Evolutionary conservation across 2,797 vertebrate genomes (phyloP).

Genomic region (Sebastes steindachneri): DNA sequence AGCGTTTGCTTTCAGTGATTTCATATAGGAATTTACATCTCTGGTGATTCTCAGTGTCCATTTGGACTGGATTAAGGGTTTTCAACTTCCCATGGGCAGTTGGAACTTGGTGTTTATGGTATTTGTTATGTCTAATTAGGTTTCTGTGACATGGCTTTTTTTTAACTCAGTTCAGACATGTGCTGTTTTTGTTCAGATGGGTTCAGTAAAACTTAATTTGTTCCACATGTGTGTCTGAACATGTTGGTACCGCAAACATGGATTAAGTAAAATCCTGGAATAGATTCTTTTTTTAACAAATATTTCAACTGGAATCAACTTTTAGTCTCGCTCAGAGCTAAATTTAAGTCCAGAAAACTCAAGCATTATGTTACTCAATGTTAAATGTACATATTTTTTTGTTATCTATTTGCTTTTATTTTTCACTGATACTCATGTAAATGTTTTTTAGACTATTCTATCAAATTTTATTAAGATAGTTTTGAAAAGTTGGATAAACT

Average conservation of each 20-base stretch:
- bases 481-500: background rate
- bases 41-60: background rate
- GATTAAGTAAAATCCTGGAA: background rate
- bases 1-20: constrained; percentile 2
- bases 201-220: constrained; percentile 6
- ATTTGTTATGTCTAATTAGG: background rate
- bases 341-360: background rate
- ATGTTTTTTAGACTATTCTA: background rate
- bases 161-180: background rate
- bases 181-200: background rate
- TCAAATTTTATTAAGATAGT: too few species aligned
- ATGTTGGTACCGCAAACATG: background rate
- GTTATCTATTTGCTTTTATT: background rate
- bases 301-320: background rate
- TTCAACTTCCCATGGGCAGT: background rate
- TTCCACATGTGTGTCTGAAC: constrained; percentile 14
- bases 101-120: background rate
- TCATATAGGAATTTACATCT: background rate
- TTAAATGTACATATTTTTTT: background rate
- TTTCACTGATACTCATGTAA: background rate
- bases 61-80: background rate
- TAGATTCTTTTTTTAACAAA: background rate
- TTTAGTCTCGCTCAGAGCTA: background rate
- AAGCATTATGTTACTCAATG: background rate
- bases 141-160: constrained; percentile 2